Percentiles rank a stretch among this genome's conserved stretches.
Conservation (phyloP, 2,888 invertebrate genomes). For the Ectobius pallidus region DNA sequence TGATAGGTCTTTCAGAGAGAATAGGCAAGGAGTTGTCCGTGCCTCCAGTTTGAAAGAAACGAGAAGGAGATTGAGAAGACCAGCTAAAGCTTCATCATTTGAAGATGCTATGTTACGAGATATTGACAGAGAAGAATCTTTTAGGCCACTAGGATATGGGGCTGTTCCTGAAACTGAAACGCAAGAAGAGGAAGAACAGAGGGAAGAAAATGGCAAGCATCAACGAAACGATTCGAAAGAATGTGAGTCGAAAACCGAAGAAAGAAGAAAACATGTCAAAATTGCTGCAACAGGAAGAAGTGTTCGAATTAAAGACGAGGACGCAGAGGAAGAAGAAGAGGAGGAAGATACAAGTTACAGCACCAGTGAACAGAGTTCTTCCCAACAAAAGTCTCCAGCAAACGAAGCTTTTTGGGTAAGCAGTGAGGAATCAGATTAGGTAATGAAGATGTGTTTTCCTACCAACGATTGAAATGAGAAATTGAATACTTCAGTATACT, state of each 20-base stretch:
- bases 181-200: not conserved
- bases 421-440: conserved; percentile 14
- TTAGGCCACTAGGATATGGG: too few relatives aligned
- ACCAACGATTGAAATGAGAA: not conserved
- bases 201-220: not conserved
- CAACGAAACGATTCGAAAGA: not conserved
- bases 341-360: not conserved
- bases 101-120: conserved; percentile 1
- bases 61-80: conserved; percentile 13
- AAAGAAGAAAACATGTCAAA: not conserved
- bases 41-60: not conserved
- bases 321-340: not conserved
- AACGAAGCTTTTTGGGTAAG: conserved; percentile 38
- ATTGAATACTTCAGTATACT: not conserved
- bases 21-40: not conserved
- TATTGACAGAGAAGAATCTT: not conserved
- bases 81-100: conserved; percentile 13
- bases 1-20: conserved; percentile 29
- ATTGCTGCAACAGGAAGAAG: too few relatives aligned
- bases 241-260: not conserved
- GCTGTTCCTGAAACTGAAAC: too few relatives aligned
- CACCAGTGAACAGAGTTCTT: conserved; percentile 8
- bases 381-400: conserved; percentile 21
- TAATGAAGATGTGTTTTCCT: not conserved
- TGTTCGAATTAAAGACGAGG: not conserved